Evolutionary conservation across 2,113 vertebrate species (phyloP).

Genomic region (Caranx ignobilis): DNA sequence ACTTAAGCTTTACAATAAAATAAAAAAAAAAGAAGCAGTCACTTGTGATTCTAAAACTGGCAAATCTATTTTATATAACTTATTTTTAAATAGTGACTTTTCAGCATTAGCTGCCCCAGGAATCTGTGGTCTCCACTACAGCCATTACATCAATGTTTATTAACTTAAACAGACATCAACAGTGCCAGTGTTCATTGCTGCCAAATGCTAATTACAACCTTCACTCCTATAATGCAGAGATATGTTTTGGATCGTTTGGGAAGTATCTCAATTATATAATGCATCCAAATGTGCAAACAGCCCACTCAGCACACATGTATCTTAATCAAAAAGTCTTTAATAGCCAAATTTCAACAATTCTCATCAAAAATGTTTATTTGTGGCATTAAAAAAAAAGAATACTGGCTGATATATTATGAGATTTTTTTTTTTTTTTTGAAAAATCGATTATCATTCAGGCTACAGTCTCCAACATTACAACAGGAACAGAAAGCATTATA

Average conservation of each 20-base stretch:
- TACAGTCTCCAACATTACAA: not conserved
- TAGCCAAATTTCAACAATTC: not conserved
- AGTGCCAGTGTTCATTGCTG: too few species aligned
- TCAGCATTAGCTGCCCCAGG: conserved; percentile 15
- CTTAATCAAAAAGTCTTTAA: not conserved
- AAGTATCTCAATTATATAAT: not conserved
- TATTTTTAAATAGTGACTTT: not conserved
- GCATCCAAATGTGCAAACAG: not conserved
- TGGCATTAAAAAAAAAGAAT: not conserved
- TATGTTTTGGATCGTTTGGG: not conserved
- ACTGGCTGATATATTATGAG: not conserved
- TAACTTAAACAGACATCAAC: not conserved
- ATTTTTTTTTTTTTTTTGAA: not conserved
- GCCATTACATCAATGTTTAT: not conserved
- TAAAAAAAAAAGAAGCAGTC: not conserved
- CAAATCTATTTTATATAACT: conserved; percentile 5
- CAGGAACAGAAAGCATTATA: not conserved
- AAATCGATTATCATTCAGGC: not conserved
- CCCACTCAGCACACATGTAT: not conserved
- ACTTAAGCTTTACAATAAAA: not conserved
- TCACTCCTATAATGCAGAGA: not conserved
- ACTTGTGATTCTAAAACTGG: conserved; percentile 22
- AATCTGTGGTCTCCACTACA: conserved; percentile 13
- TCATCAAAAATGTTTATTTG: not conserved
- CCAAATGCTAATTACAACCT: not conserved